These are phyloP conservation scores for Aurelia sp. DNA, from an alignment of 30 jellyfish, hydroid and myxozoan species.

Conservation along the genomic window DNA sequence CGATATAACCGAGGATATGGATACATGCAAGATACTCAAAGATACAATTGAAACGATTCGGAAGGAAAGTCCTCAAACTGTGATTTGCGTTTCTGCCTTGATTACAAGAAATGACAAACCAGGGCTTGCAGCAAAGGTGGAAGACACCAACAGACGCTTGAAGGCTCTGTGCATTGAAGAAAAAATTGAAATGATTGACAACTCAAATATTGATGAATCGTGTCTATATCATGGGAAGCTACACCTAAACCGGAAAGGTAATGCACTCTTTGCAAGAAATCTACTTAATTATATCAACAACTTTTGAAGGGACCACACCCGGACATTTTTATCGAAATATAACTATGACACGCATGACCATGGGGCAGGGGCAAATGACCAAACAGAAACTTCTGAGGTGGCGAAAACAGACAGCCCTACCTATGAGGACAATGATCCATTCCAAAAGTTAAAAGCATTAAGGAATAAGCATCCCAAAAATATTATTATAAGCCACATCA, in stretches of 20 bases:
- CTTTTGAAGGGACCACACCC: slow-evolving; percentile 11
- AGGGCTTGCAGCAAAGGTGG: background rate
- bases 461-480: slow-evolving; percentile 26
- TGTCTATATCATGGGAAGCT: too few relatives aligned
- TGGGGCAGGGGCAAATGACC: slow-evolving; percentile 25
- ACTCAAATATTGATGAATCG: too few relatives aligned
- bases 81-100: slow-evolving; percentile 1
- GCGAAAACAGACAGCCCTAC: slow-evolving; percentile 4
- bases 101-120: slow-evolving; percentile 46
- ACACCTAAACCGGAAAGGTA: background rate
- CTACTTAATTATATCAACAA: background rate
- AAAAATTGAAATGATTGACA: too few relatives aligned
- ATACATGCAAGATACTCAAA: slow-evolving; percentile 23
- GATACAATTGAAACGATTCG: slow-evolving; percentile 4
- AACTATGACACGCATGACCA: slow-evolving; percentile 19
- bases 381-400: slow-evolving; percentile 2
- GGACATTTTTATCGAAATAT: slow-evolving; percentile 4
- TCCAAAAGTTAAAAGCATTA: slow-evolving; percentile 15
- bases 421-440: slow-evolving; percentile 11
- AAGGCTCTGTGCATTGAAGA: too few relatives aligned
- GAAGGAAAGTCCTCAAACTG: slow-evolving; percentile 7
- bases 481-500: slow-evolving; percentile 23
- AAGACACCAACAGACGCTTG: too few relatives aligned
- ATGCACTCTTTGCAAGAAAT: background rate
- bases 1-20: slow-evolving; percentile 8